Percentiles rank a stretch among this genome's conserved stretches.
Conservation (phyloP, 2,113 vertebrate species). For the Castor canadensis region DNA sequence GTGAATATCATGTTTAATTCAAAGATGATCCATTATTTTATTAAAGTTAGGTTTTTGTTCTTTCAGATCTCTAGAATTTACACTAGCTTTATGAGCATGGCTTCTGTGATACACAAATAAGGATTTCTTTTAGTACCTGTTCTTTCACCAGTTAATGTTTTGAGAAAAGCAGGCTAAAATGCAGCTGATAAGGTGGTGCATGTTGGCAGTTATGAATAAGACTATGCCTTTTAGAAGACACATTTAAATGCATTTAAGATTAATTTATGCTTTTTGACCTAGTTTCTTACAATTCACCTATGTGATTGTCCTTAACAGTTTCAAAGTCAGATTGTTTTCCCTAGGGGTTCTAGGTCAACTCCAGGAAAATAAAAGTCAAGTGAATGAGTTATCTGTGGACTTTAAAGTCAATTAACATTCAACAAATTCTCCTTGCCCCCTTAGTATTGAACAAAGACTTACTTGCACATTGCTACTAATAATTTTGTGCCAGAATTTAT, state of each 20-base stretch:
- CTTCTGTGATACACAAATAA: constrained; percentile 24
- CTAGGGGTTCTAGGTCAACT: not conserved
- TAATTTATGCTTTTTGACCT: not conserved
- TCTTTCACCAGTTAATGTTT: constrained; percentile 45
- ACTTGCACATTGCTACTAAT: not conserved
- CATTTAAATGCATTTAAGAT: constrained; percentile 1
- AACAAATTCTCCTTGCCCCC: not conserved
- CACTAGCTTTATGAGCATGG: constrained; percentile 68
- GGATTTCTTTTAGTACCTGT: constrained; percentile 52
- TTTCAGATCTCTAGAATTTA: constrained; percentile 65
- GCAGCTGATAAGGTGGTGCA: constrained; percentile 41
- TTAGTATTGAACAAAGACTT: not conserved
- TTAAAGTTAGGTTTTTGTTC: constrained; percentile 60
- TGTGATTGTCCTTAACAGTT: constrained; percentile 7
- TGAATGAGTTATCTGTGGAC: not conserved
- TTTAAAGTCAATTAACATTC: constrained; percentile 48
- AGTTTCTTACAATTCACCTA: constrained; percentile 11
- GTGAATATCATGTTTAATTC: constrained; percentile 79
- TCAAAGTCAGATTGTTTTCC: constrained; percentile 15
- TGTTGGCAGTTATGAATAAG: constrained; percentile 39
- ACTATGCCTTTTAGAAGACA: constrained; percentile 46
- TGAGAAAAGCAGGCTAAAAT: constrained; percentile 58
- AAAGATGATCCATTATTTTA: constrained; percentile 71
- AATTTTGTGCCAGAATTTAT: not conserved
- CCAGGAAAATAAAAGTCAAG: constrained; percentile 43